phyloP scores from a whole-genome alignment of 1,140 invertebrate genomes.

The Trachelipus rathkii region DNA sequence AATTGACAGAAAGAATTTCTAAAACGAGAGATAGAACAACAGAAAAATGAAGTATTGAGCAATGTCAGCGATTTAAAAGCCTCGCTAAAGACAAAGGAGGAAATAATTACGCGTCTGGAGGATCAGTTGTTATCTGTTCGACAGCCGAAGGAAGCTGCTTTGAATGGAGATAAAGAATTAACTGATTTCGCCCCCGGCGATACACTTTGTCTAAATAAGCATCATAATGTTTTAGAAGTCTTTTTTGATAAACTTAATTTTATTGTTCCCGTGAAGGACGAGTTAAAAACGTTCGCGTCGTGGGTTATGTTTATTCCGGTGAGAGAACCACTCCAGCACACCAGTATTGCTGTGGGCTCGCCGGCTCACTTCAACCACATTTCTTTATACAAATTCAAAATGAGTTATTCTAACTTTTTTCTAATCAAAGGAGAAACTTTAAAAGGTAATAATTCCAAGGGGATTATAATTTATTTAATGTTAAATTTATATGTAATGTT shows the following conservation, averaged over 20 bases:
- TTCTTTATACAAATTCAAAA: conserved; percentile 24
- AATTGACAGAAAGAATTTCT: too few relatives aligned
- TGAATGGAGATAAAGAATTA: background rate
- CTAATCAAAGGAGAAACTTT: background rate
- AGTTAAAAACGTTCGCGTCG: conserved; percentile 26
- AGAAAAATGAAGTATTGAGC: too few relatives aligned
- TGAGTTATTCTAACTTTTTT: background rate
- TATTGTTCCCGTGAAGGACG: conserved; percentile 5
- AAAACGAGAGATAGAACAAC: too few relatives aligned
- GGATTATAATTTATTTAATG: too few relatives aligned
- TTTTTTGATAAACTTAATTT: conserved; percentile 23
- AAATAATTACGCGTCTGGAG: background rate
- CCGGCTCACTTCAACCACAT: conserved; percentile 17
- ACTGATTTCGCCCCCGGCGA: background rate
- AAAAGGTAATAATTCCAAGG: background rate
- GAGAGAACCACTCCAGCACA: conserved; percentile 26
- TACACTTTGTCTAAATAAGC: conserved; percentile 12
- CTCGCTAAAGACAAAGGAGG: background rate
- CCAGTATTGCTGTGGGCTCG: conserved; percentile 22
- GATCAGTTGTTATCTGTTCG: background rate
- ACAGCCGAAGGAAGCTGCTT: background rate
- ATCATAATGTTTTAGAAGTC: conserved; percentile 22
- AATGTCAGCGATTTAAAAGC: background rate
- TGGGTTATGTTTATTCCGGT: conserved; percentile 24
- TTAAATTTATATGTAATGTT: too few relatives aligned